Conservation (phyloP, 1,140 invertebrate species). For the Cotesia typhae region DNA sequence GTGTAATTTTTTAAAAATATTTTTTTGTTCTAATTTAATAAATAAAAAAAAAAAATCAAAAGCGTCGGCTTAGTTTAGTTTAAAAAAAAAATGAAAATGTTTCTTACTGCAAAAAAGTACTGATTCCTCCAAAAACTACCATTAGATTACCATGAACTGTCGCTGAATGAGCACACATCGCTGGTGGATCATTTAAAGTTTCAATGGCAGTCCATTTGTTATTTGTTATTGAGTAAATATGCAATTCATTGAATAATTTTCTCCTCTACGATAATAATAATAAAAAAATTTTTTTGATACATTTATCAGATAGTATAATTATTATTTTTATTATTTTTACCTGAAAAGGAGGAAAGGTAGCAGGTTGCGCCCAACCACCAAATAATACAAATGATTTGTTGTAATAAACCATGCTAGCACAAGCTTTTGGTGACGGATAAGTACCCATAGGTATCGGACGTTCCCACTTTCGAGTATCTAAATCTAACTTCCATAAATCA, state of each 20-base stretch:
- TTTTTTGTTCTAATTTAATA: no score
- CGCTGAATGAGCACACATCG: slow-evolving; percentile 93
- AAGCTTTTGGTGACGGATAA: slow-evolving; percentile 96
- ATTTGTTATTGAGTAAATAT: slow-evolving; percentile 83
- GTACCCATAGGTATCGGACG: slow-evolving; percentile 83
- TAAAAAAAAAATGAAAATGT: slow-evolving; percentile 10
- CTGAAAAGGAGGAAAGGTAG: slow-evolving; percentile 89
- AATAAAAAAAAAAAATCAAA: no score
- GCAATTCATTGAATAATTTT: slow-evolving; percentile 91
- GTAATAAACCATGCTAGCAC: slow-evolving; percentile 88
- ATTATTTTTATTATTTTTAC: slow-evolving; percentile 53
- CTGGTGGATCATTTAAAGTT: slow-evolving; percentile 73
- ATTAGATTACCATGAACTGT: slow-evolving; percentile 86
- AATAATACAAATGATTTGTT: slow-evolving; percentile 87
- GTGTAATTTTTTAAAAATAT: no score
- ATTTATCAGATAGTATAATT: not conserved
- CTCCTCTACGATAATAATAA: slow-evolving; percentile 65
- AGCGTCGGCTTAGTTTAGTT: no score
- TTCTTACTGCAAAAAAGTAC: slow-evolving; percentile 51
- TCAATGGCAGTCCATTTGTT: slow-evolving; percentile 87
- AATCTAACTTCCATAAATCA: slow-evolving; percentile 94
- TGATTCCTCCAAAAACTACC: slow-evolving; percentile 89
- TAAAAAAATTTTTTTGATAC: not conserved
- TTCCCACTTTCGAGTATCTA: slow-evolving; percentile 84
- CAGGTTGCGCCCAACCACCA: slow-evolving; percentile 96